A percentile compares a stretch with the other conserved stretches of the same genome.
These are phyloP conservation scores for Cerastis leucographa DNA, from an alignment of 2,888 invertebrate species.

Conservation along the genomic window DNA sequence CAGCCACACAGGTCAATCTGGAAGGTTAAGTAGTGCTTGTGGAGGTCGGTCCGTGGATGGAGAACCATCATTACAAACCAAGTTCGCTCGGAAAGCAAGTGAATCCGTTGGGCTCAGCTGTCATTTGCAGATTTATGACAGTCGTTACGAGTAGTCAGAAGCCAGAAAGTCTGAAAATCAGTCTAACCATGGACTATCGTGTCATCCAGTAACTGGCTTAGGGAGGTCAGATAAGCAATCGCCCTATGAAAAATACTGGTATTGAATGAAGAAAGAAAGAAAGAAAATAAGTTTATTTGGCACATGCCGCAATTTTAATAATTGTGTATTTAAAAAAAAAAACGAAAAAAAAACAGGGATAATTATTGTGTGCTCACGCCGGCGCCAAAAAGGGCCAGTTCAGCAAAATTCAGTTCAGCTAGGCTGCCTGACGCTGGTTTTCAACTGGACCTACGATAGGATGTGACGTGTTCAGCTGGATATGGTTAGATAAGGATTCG, in stretches of 20 bases:
- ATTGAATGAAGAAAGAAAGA: no score
- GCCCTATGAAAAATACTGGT: neutral
- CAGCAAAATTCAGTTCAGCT: no score
- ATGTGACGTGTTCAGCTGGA: no score
- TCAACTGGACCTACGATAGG: no score
- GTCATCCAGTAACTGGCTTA: neutral
- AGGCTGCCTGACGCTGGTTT: no score
- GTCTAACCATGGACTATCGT: neutral
- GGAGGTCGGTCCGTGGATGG: neutral
- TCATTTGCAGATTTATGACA: neutral
- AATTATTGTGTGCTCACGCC: no score
- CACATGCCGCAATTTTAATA: no score
- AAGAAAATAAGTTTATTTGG: no score
- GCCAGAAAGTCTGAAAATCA: neutral
- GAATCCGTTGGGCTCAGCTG: neutral
- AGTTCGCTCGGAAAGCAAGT: neutral
- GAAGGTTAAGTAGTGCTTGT: neutral
- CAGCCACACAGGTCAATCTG: neutral
- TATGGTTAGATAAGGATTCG: neutral
- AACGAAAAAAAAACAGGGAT: no score
- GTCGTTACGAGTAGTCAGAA: neutral
- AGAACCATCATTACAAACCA: neutral
- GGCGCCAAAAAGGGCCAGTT: no score
- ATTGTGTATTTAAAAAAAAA: no score
- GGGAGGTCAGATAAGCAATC: neutral